Evolutionary conservation across 1,140 invertebrate genomes (phyloP).

Genomic region (Phocides pigmalion): DNA sequence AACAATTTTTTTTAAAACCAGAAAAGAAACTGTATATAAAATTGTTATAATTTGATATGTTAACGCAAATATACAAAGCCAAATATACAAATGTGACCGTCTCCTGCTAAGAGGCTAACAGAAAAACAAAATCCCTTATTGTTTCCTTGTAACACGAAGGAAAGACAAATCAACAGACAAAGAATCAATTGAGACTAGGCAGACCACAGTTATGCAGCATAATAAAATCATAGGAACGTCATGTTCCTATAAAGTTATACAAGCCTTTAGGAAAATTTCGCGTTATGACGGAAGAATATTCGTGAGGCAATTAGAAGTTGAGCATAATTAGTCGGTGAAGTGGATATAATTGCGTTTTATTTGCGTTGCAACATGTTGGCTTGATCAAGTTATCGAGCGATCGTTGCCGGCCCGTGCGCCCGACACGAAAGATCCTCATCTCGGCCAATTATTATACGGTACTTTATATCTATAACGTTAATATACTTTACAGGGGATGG

Average conservation of each 20-base stretch:
- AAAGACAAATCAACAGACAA: no score
- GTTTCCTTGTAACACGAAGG: no score
- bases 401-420: constrained; percentile 17
- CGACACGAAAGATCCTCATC: constrained; percentile 14
- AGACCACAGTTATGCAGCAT: constrained; percentile 16
- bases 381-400: constrained; percentile 41
- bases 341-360: constrained; percentile 49
- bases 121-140: no score
- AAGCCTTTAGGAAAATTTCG: not conserved
- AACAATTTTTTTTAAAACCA: no score
- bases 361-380: constrained; percentile 23
- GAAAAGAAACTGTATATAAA: no score
- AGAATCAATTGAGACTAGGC: no score
- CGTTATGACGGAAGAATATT: not conserved
- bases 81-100: no score
- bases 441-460: constrained; percentile 8
- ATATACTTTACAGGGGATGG: no score
- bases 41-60: no score
- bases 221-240: constrained; percentile 35
- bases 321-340: constrained; percentile 39
- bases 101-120: no score
- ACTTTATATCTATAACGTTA: not conserved
- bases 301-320: constrained; percentile 29
- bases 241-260: constrained; percentile 16
- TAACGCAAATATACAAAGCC: no score